Conservation (phyloP, 2,113 vertebrate genomes). For the Struthidea cinerea region DNA sequence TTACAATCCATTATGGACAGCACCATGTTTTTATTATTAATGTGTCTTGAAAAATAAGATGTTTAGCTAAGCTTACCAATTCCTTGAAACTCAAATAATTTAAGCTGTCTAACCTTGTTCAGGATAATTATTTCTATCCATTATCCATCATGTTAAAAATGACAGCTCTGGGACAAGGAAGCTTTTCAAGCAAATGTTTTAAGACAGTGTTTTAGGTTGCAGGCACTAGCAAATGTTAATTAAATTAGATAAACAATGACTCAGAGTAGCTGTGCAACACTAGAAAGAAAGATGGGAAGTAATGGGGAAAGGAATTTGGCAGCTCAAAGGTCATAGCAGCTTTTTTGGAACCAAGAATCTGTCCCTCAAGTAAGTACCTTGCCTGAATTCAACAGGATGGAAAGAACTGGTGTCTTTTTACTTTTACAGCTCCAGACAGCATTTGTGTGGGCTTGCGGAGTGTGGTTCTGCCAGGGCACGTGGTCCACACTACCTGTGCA, state of each 20-base stretch:
- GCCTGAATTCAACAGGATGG: not conserved
- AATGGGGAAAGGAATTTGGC: constrained; percentile 43
- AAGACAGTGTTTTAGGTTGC: constrained; percentile 76
- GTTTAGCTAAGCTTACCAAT: constrained; percentile 73
- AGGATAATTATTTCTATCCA: constrained; percentile 77
- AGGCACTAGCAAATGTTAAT: constrained; percentile 76
- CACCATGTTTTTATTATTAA: constrained; percentile 32
- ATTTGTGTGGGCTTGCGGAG: not conserved
- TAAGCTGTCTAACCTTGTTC: constrained; percentile 74
- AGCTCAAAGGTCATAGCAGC: constrained; percentile 55
- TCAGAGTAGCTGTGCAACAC: constrained; percentile 65
- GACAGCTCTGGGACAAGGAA: constrained; percentile 76
- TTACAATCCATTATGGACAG: not conserved
- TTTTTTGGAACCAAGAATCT: constrained; percentile 36
- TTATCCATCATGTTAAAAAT: constrained; percentile 78
- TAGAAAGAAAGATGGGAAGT: constrained; percentile 44
- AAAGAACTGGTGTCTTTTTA: not conserved
- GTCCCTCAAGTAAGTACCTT: constrained; percentile 18
- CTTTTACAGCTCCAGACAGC: not conserved
- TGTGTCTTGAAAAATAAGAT: constrained; percentile 70
- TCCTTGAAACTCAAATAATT: constrained; percentile 75
- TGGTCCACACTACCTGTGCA: not conserved
- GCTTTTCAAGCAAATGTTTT: constrained; percentile 79
- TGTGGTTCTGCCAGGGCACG: not conserved
- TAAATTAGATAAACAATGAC: constrained; percentile 80